These are phyloP conservation scores for Corydoras maculifer DNA, from an alignment of 2,113 vertebrate genomes.

Conservation along the genomic window DNA sequence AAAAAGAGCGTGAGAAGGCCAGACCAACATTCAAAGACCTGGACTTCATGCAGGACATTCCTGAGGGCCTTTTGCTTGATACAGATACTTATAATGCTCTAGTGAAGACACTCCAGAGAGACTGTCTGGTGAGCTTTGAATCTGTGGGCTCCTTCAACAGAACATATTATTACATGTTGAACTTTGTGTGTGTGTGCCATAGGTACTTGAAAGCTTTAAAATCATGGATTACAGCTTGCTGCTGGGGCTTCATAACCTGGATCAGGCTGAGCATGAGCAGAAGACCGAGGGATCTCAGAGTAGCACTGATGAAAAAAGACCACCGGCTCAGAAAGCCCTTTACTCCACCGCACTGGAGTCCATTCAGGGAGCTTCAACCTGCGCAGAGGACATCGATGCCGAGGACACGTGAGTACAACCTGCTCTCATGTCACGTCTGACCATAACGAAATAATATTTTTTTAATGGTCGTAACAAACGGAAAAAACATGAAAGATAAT, in stretches of 20 bases:
- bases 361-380: constrained; percentile 90
- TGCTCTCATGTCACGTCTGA: no score
- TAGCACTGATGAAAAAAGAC: constrained; percentile 81
- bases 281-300: constrained; percentile 81
- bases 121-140: constrained; percentile 82
- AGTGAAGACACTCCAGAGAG: constrained; percentile 90
- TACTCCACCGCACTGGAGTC: constrained; percentile 99
- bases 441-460: no score
- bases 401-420: constrained; percentile 83
- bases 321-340: constrained; percentile 89
- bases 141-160: background rate
- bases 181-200: constrained; percentile 13
- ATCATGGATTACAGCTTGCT: constrained; percentile 99
- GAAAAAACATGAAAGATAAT: no score
- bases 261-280: constrained; percentile 85
- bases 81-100: constrained; percentile 86
- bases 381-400: constrained; percentile 85
- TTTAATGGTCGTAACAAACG: background rate
- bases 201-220: constrained; percentile 98
- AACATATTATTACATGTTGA: no score
- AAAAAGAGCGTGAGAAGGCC: constrained; percentile 90
- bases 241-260: constrained; percentile 93
- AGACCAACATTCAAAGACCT: constrained; percentile 92
- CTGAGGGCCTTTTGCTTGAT: constrained; percentile 86
- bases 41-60: constrained; percentile 92